Evolutionary conservation across 2,113 vertebrate genomes (phyloP).

Genomic region (Micronycteris hirsuta): DNA sequence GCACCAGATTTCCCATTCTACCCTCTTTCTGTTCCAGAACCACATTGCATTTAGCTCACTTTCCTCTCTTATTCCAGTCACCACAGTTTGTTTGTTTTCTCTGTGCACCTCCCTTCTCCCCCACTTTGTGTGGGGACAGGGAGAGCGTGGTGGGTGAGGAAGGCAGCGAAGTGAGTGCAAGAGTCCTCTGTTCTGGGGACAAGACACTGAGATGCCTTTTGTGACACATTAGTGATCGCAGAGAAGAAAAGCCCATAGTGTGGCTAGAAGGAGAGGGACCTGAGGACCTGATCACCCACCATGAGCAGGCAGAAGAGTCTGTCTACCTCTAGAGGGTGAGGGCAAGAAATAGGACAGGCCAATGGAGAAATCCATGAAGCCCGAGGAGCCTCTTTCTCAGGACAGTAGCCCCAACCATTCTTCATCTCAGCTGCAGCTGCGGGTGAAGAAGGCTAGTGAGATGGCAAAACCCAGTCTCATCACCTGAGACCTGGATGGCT

Average conservation of each 20-base stretch:
- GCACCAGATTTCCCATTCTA: background rate
- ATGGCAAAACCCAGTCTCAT: background rate
- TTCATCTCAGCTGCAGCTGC: background rate
- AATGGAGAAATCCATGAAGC: background rate
- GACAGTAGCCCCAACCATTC: background rate
- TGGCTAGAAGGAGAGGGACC: background rate
- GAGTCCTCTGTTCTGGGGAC: background rate
- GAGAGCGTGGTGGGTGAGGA: background rate
- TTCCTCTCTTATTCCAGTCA: background rate
- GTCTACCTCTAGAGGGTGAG: background rate
- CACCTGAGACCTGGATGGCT: background rate
- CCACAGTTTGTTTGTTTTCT: no score
- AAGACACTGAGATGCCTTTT: background rate
- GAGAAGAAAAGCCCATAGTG: background rate
- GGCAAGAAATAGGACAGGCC: background rate
- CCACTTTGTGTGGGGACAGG: no score
- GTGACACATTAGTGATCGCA: background rate
- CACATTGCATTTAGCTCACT: background rate
- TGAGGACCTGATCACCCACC: accelerated
- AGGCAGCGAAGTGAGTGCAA: background rate
- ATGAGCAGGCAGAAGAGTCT: background rate
- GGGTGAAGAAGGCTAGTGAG: background rate
- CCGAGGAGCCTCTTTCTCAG: background rate
- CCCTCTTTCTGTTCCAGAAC: background rate
- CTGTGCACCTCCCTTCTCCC: background rate